phyloP scores from a whole-genome alignment of 2,888 invertebrate genomes.

The Drosophila fungiperda region DNA sequence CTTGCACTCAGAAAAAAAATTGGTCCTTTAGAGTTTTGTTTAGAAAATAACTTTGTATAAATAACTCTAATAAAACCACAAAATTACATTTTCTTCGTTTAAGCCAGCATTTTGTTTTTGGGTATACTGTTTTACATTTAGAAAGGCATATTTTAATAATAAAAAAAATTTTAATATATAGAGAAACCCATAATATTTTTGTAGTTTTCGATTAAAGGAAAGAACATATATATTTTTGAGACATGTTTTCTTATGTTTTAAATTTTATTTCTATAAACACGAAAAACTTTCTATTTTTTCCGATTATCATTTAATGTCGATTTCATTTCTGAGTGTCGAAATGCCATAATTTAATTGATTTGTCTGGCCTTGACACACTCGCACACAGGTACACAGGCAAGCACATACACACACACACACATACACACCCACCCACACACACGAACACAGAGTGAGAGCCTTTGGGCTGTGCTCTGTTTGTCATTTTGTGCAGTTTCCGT shows the following conservation, averaged over 20 bases:
- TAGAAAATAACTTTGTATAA: background rate
- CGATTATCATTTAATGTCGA: background rate
- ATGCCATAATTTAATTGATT: slow-evolving; percentile 76
- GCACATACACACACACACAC: slow-evolving; percentile 4
- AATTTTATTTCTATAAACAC: background rate
- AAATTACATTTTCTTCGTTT: no score
- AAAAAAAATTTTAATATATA: background rate
- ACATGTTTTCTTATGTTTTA: background rate
- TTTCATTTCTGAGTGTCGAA: background rate
- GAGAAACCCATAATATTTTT: background rate
- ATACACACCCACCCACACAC: background rate
- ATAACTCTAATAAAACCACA: no score
- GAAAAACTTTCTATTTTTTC: background rate
- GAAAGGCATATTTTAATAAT: background rate
- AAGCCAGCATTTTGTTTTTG: background rate
- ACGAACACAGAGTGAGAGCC: slow-evolving; percentile 22
- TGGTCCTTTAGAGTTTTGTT: background rate
- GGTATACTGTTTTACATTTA: background rate
- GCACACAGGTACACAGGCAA: background rate
- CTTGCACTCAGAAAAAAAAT: background rate
- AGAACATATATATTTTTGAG: background rate
- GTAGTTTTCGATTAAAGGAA: background rate
- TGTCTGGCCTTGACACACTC: slow-evolving; percentile 61
- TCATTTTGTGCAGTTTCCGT: slow-evolving; percentile 63
- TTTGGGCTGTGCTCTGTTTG: slow-evolving; percentile 42